Evolutionary conservation across 1,140 invertebrate species (phyloP).

Genomic region (Euwallacea similis): DNA sequence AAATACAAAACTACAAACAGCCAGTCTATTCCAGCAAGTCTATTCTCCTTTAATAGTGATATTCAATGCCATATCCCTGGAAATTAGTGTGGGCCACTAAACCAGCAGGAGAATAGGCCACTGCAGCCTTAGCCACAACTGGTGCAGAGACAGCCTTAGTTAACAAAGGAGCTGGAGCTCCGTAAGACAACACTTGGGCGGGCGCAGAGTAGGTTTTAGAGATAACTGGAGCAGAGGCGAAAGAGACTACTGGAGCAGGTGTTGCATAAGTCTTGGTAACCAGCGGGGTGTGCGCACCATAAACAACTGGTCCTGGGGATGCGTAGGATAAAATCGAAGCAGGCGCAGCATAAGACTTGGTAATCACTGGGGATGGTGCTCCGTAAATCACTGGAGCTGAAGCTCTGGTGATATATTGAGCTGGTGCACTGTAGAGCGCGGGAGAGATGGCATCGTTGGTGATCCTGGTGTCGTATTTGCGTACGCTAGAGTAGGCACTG

Average conservation of each 20-base stretch:
- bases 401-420: slow-evolving; percentile 22
- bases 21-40: background rate
- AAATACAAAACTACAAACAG: slow-evolving; percentile 1
- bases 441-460: slow-evolving; percentile 58
- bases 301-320: slow-evolving; percentile 6
- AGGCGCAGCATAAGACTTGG: slow-evolving; percentile 37
- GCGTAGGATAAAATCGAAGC: slow-evolving; percentile 15
- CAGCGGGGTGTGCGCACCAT: background rate
- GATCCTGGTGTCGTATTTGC: slow-evolving; percentile 63
- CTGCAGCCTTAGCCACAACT: slow-evolving; percentile 48
- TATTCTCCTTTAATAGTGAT: slow-evolving; percentile 52
- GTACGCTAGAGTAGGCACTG: slow-evolving; percentile 64
- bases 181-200: slow-evolving; percentile 24
- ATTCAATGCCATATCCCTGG: slow-evolving; percentile 57
- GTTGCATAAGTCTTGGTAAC: slow-evolving; percentile 35
- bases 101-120: slow-evolving; percentile 58
- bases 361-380: slow-evolving; percentile 14
- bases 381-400: slow-evolving; percentile 39
- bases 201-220: slow-evolving; percentile 38
- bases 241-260: slow-evolving; percentile 37
- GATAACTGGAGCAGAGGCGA: slow-evolving; percentile 26
- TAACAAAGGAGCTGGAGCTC: slow-evolving; percentile 37
- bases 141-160: slow-evolving; percentile 25
- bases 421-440: slow-evolving; percentile 30
- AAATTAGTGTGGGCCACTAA: slow-evolving; percentile 59